phyloP scores from a whole-genome alignment of 92 coral and sea anemone species.

The Porites divaricata region DNA sequence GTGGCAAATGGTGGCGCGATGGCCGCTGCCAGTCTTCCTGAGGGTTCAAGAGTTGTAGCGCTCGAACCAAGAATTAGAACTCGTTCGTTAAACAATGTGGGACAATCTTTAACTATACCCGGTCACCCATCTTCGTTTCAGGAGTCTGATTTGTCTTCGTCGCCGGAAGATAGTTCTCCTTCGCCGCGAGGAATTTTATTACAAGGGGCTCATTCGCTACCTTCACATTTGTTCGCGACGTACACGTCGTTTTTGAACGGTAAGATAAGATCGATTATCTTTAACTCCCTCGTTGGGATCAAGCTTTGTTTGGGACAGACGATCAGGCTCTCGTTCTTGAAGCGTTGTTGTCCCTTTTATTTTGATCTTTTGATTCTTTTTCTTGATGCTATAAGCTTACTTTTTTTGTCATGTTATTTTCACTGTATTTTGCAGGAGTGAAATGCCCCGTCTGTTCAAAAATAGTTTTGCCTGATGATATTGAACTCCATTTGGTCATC shows the following conservation, averaged over 20 bases:
- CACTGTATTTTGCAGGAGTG: slow-evolving; percentile 86
- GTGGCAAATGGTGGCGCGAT: slow-evolving; percentile 71
- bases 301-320: neutral
- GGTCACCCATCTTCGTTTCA: slow-evolving; percentile 83
- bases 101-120: slow-evolving; percentile 83
- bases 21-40: slow-evolving; percentile 75
- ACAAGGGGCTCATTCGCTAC: slow-evolving; percentile 91
- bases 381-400: neutral
- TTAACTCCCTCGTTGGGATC: neutral
- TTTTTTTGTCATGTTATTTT: neutral
- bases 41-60: slow-evolving; percentile 81
- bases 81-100: slow-evolving; percentile 89
- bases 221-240: slow-evolving; percentile 86
- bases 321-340: neutral
- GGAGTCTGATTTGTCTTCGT: slow-evolving; percentile 86
- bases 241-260: slow-evolving; percentile 73
- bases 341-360: neutral
- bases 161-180: slow-evolving; percentile 83
- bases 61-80: slow-evolving; percentile 83
- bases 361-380: slow-evolving; percentile 12
- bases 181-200: slow-evolving; percentile 64
- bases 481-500: slow-evolving; percentile 94
- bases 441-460: slow-evolving; percentile 98
- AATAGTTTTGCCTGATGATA: slow-evolving; percentile 90
- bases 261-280: slow-evolving; percentile 53